Evolutionary conservation across 2,888 invertebrate species (phyloP).

Genomic region (Muschampia plurimacula): DNA sequence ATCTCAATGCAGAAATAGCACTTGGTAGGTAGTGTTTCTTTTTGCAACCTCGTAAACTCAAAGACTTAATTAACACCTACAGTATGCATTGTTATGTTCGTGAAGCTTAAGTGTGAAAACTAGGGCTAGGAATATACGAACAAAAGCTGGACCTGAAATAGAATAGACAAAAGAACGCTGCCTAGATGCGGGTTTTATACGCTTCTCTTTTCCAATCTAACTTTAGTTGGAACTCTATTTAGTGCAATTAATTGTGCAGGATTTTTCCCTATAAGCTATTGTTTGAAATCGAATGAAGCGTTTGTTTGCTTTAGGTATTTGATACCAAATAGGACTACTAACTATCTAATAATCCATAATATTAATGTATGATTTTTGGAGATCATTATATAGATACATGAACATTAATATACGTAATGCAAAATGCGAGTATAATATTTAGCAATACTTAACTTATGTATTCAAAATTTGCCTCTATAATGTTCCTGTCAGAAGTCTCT

Average conservation of each 20-base stretch:
- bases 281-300: background rate
- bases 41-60: background rate
- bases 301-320: too few relatives aligned
- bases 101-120: slow-evolving; percentile 26
- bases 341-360: too few relatives aligned
- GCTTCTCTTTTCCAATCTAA: background rate
- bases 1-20: background rate
- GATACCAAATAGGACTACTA: too few relatives aligned
- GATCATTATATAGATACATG: too few relatives aligned
- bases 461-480: too few relatives aligned
- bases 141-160: slow-evolving; percentile 30
- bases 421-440: too few relatives aligned
- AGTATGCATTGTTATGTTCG: slow-evolving; percentile 28
- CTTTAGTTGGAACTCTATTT: background rate
- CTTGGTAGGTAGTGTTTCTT: background rate
- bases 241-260: background rate
- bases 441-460: too few relatives aligned
- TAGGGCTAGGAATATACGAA: slow-evolving; percentile 19
- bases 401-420: too few relatives aligned
- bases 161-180: slow-evolving; percentile 25
- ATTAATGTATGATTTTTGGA: too few relatives aligned
- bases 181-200: background rate
- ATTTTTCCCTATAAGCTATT: background rate
- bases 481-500: too few relatives aligned
- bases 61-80: slow-evolving; percentile 31